Evolutionary conservation across 2,888 invertebrate genomes (phyloP), one percentile per base, ranked within the genome.

Genomic region (Rhagonycha lutea): DNA sequence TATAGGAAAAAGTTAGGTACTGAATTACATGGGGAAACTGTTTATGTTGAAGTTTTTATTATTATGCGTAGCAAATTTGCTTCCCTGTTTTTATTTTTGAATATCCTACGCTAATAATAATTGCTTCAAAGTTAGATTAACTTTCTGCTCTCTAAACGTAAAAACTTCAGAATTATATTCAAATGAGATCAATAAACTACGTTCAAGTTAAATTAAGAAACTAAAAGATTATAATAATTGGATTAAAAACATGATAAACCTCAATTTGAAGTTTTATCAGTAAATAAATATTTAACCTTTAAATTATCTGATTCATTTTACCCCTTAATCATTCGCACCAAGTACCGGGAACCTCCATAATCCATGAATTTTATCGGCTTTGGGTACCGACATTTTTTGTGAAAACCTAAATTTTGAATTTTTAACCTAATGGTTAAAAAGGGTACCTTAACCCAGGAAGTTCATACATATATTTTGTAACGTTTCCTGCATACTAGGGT

Each of bases 1-100:
- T 84, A 85, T 85, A 83, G 79, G 82, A 81, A 82, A 84, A 84
- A 84, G 81, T 84, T 85, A 82, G 23, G 70, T 68, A 75, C 70
- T 69, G 72, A 77, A 75, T 75, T 72, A 69, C 69, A 47, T 62
- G 18, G 61, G 29, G 62, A 28, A 47, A 68, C 70, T 68, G n/a
- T 62, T 71, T 74, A 65, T 26, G 26, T 24, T 65, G 24, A 26
- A 65, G 63, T 26, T 65, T 65, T 24, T 65, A 65, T 65, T 65
- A 47, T 47, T 47, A 47, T 47, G 47, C 47, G 47, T 47, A 47
- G 47, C 47, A 47, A 47, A 47, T 47, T 47, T 47, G 47, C 47
- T 47, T 47, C 47, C 47, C 47, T 47, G 47, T 47, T 47, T 47
- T 47, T 47, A 47, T 47, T 47, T 47, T 47, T 47, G 47, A 47